Evolutionary conservation across 2,888 invertebrate genomes (phyloP), one percentile per base, ranked within the genome.

Genomic region (Empis livida): DNA sequence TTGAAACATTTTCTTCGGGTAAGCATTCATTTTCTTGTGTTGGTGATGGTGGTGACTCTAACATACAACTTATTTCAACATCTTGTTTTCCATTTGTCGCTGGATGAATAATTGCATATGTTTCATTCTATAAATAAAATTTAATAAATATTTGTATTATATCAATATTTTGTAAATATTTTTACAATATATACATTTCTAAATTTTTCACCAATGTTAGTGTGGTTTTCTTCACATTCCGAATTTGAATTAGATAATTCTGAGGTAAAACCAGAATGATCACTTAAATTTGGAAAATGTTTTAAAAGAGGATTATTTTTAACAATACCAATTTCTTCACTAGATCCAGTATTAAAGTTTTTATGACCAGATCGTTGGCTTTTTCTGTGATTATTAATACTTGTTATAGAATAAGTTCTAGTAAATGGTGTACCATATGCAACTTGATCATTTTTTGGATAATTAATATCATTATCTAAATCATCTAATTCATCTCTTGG

Each of bases 1-100:
- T 87, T 2, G 88, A 82, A 10, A 89, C 88, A 61, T 89, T 86
- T 64, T 87, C 89, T 59, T 86, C 84, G 2, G 89, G 89, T 38
- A 87, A 72, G 51, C 83, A 74, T 68, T 89, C 88, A 57, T 56
- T 71, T 63, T 57, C 73, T 64, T 61, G 71, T 59, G 50, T 60
- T 55, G 55, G 58, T 45, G 65, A 59, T 61, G 64, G 59, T 40
- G 60, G 53, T 9, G 59, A 55, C 31, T 62, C 64, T 47, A 55
- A 46, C 1, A 56, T 51, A n/a, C 53, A 49, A 32, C 53, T 57
- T 43, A 56, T 56, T 37, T 52, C 56, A 42, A 45, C 47, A 31
- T 50, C 48, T 51, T 10, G 48, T 47, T 31, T 49, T 54, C 50
- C 53, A 44, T 40, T 53, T 50, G 14, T 56, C 52, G 27, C 23